Conservation (phyloP, 2,888 invertebrate genomes). For the Mesorhabditis sp. region DNA sequence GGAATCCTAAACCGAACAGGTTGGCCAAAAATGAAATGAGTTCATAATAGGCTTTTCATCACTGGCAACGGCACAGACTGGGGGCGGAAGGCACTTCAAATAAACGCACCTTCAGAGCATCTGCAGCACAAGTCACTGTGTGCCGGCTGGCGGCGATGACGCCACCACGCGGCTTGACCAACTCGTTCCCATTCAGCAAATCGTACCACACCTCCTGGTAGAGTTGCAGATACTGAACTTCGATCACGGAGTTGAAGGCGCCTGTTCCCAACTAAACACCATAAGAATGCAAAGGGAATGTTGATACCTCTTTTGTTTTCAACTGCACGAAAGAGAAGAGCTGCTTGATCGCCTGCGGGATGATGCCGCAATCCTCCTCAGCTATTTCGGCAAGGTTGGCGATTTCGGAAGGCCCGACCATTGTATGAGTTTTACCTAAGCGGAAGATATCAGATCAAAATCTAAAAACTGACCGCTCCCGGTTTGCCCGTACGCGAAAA, state of each 20-base stretch:
- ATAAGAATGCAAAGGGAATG: too few relatives aligned
- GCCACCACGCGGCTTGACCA: too few relatives aligned
- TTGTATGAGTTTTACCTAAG: slow-evolving; percentile 61
- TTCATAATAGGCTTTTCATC: slow-evolving; percentile 37
- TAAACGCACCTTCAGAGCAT: neutral
- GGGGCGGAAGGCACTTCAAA: neutral
- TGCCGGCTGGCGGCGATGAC: too few relatives aligned
- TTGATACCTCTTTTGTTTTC: too few relatives aligned
- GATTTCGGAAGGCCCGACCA: slow-evolving; percentile 57
- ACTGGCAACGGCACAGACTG: slow-evolving; percentile 3
- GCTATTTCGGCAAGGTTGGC: slow-evolving; percentile 42
- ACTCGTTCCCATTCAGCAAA: too few relatives aligned
- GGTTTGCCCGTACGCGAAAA: slow-evolving; percentile 63
- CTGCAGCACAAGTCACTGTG: neutral
- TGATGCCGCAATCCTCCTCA: slow-evolving; percentile 58
- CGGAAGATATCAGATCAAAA: slow-evolving; percentile 19
- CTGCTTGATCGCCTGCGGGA: slow-evolving; percentile 60
- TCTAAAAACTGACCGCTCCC: slow-evolving; percentile 21
- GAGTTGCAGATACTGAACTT: too few relatives aligned
- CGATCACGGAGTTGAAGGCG: too few relatives aligned
- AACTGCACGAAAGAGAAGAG: slow-evolving; percentile 42
- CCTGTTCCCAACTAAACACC: too few relatives aligned
- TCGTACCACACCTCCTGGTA: too few relatives aligned
- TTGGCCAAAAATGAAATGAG: too few relatives aligned
- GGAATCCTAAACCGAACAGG: too few relatives aligned